Conservation (phyloP, 2,888 invertebrate species). For the Apoda limacodes region DNA sequence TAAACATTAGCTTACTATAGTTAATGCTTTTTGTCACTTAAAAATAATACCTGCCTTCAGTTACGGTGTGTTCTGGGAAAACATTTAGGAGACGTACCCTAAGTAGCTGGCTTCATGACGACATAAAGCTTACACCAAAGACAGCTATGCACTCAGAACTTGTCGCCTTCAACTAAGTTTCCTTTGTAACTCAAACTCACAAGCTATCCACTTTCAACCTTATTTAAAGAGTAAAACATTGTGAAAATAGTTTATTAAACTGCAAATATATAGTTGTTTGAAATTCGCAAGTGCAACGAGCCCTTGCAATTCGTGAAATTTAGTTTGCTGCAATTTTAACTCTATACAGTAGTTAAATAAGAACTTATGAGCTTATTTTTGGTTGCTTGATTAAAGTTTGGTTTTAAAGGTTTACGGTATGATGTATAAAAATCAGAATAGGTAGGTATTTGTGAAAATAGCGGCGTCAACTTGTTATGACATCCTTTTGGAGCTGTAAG, state of each 20-base stretch:
- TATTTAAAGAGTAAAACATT: conserved; percentile 3
- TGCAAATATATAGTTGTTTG: conserved; percentile 14
- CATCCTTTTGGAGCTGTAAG: too few species aligned
- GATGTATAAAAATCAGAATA: too few species aligned
- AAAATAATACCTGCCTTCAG: too few species aligned
- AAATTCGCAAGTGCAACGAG: conserved; percentile 13
- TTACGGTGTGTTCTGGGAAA: conserved; percentile 43
- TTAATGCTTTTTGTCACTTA: too few species aligned
- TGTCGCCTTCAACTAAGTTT: conserved; percentile 23
- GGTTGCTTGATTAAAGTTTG: too few species aligned
- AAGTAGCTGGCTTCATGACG: conserved; percentile 46
- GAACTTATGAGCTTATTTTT: conserved; percentile 1
- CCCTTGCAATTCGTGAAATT: conserved; percentile 10
- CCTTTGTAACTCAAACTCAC: conserved; percentile 3
- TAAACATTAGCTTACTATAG: too few species aligned
- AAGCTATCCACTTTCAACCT: conserved; percentile 13
- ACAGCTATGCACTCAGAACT: conserved; percentile 50
- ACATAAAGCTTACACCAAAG: conserved; percentile 51
- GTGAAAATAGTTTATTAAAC: conserved; percentile 3
- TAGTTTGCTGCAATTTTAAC: too few species aligned
- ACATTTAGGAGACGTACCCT: conserved; percentile 53
- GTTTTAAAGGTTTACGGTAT: too few species aligned
- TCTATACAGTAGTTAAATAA: conserved; percentile 18
- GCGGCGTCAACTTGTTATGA: too few species aligned
- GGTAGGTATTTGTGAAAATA: too few species aligned